Conservation (phyloP, 2,797 vertebrate species). For the Amblyopsis hoosieri region DNA sequence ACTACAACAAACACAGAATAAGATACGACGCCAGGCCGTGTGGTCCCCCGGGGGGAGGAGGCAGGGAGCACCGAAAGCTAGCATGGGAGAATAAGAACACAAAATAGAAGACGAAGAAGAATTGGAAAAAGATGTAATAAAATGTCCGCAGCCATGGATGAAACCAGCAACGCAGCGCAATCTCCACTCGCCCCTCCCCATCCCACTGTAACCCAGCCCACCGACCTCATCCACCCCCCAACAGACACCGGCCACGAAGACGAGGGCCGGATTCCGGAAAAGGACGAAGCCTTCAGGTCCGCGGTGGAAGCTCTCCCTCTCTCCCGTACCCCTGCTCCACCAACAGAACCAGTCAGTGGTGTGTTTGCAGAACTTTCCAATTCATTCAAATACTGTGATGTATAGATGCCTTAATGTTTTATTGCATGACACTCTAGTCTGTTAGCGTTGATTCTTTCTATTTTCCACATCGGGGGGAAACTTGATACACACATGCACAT, state of each 20-base stretch:
- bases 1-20: conserved; percentile 9
- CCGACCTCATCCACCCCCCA: conserved; percentile 21
- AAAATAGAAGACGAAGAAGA: conserved; percentile 1
- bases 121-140: conserved; percentile 42
- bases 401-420: conserved; percentile 99
- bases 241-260: conserved; percentile 74
- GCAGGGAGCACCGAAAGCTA: conserved; percentile 40
- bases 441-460: conserved; percentile 66
- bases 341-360: conserved; percentile 86
- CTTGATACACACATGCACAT: conserved; percentile 17
- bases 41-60: conserved; percentile 43
- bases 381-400: conserved; percentile 97
- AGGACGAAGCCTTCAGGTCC: conserved; percentile 78
- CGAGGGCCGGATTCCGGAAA: conserved; percentile 70
- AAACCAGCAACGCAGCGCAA: conserved; percentile 92
- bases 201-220: not conserved
- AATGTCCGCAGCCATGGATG: conserved; percentile 66
- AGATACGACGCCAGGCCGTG: not conserved
- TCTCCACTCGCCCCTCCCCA: conserved; percentile 17
- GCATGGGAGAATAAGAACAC: not conserved
- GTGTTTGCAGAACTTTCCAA: conserved; percentile 90
- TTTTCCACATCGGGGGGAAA: conserved; percentile 66
- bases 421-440: conserved; percentile 96
- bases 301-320: conserved; percentile 48
- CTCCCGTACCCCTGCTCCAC: conserved; percentile 40